Percentiles rank a stretch among this genome's conserved stretches.
These are phyloP conservation scores for Acleris laterana DNA, from an alignment of 2,888 invertebrate species.

Conservation along the genomic window DNA sequence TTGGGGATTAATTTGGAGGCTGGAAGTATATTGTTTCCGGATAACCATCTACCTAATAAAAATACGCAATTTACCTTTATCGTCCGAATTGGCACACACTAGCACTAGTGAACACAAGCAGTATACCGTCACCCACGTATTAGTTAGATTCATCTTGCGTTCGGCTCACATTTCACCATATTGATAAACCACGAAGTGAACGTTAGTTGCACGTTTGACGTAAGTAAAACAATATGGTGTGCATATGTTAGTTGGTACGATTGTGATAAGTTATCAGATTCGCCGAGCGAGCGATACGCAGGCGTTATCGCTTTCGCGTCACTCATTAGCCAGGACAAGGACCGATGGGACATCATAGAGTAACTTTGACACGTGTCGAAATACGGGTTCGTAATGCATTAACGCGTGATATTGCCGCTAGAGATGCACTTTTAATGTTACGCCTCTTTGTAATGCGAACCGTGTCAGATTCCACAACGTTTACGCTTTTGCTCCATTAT, in stretches of 20 bases:
- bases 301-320: conserved; percentile 60
- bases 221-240: conserved; percentile 34
- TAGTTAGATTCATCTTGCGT: conserved; percentile 22
- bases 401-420: too few species aligned
- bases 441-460: too few species aligned
- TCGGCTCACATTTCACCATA: conserved; percentile 30
- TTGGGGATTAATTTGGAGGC: too few species aligned
- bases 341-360: conserved; percentile 46
- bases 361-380: conserved; percentile 44
- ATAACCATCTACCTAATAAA: not conserved
- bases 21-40: too few species aligned
- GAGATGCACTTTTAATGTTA: too few species aligned
- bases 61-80: conserved; percentile 44
- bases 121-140: conserved; percentile 47
- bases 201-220: conserved; percentile 19
- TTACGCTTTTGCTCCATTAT: too few species aligned
- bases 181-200: conserved; percentile 18
- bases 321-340: conserved; percentile 45
- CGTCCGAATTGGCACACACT: conserved; percentile 51
- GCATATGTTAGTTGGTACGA: conserved; percentile 37
- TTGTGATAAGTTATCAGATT: conserved; percentile 71
- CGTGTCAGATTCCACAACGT: too few species aligned
- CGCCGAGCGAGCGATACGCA: conserved; percentile 48
- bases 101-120: conserved; percentile 53
- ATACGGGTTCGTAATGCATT: too few species aligned